Evolutionary conservation across 2,113 vertebrate species (phyloP).

Genomic region (Neomonachus schauinslandi): DNA sequence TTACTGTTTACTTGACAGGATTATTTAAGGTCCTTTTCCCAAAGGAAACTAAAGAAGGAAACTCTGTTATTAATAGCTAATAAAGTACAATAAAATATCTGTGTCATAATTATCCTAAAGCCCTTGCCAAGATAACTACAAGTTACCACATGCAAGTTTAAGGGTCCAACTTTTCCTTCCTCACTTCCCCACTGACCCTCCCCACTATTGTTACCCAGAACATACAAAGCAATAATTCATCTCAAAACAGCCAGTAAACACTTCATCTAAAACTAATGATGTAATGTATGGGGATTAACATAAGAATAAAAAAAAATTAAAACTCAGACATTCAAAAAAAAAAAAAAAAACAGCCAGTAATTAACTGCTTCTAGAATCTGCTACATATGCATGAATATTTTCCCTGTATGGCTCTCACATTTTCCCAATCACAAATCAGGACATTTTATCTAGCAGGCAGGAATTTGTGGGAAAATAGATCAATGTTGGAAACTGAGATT

Average conservation of each 20-base stretch:
- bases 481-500: not conserved
- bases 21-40: not conserved
- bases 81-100: not conserved
- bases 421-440: not conserved
- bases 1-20: not conserved
- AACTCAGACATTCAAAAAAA: too few species aligned
- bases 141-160: not conserved
- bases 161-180: not conserved
- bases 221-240: not conserved
- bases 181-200: not conserved
- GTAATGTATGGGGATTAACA: too few species aligned
- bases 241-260: not conserved
- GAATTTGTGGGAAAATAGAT: not conserved
- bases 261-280: too few species aligned
- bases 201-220: too few species aligned
- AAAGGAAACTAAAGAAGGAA: slow-evolving; percentile 57
- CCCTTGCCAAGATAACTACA: not conserved
- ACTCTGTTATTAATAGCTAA: not conserved
- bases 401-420: not conserved
- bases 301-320: too few species aligned
- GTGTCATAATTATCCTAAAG: not conserved
- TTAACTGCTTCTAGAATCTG: not conserved
- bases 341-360: not conserved
- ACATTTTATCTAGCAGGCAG: not conserved
- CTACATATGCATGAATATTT: not conserved